Evolutionary conservation across 2,113 vertebrate species (phyloP).

Genomic region (Anolis carolinensis): DNA sequence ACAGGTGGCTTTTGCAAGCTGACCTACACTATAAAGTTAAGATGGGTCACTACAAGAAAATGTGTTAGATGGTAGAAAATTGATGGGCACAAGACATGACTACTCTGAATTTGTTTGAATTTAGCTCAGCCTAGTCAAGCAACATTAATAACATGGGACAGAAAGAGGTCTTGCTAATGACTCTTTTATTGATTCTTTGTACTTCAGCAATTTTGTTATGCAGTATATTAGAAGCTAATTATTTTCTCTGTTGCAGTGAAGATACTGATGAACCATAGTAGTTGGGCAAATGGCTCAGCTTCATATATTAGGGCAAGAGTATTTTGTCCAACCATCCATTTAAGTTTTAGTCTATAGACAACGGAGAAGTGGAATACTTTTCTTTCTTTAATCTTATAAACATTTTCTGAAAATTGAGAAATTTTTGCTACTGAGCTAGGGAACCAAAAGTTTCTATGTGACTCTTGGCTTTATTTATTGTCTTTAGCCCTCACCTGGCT

Average conservation of each 20-base stretch:
- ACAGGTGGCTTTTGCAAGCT: neutral
- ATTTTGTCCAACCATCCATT: conserved; percentile 4
- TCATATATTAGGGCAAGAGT: neutral
- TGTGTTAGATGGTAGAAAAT: conserved; percentile 9
- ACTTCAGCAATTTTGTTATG: conserved; percentile 45
- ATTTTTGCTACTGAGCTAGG: neutral
- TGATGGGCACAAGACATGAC: neutral
- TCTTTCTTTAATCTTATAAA: neutral
- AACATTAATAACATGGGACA: conserved; percentile 22
- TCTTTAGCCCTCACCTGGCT: neutral
- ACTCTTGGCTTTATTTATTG: neutral
- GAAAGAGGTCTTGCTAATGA: fast-evolving
- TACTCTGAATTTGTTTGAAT: conserved; percentile 11
- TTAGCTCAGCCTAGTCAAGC: conserved; percentile 8
- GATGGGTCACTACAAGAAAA: conserved; percentile 2
- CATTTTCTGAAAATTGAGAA: neutral
- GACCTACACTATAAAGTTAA: neutral
- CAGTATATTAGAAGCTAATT: conserved; percentile 49
- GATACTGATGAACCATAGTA: conserved; percentile 52
- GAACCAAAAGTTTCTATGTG: too few species aligned
- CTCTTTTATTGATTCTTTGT: conserved; percentile 47
- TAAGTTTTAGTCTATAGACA: conserved; percentile 20
- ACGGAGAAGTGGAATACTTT: neutral
- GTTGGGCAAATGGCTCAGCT: conserved; percentile 48
- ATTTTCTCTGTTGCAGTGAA: conserved; percentile 51